Evolutionary conservation across 2,888 invertebrate species (phyloP), one percentile per base, ranked within the genome.

Genomic region (Thelaira solivaga): DNA sequence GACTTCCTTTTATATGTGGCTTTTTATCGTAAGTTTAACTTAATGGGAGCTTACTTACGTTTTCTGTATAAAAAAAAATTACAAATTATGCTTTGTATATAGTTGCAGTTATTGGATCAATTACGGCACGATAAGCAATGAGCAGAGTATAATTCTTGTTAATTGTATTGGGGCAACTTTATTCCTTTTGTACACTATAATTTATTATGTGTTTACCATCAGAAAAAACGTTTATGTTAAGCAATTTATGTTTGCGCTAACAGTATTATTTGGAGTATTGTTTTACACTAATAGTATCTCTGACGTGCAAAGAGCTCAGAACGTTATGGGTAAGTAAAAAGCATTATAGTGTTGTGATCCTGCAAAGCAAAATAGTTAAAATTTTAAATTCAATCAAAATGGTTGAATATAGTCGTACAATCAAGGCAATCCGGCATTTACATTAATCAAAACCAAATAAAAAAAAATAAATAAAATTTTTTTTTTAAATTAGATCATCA

Each of bases 21-120:
- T 92, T 93, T 84, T 86, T 95, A 84, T 94, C 95, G 92, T 94
- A 90, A 91, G 92, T 91, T 55, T 39, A 13, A n/a, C n/a, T n/a
- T n/a, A n/a, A n/a, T n/a, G n/a, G n/a, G n/a, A n/a, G n/a, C n/a
- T n/a, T n/a, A n/a, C n/a, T n/a, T n/a, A n/a, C n/a, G n/a, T n/a
- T n/a, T n/a, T n/a, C n/a, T n/a, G n/a, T n/a, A n/a, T n/a, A n/a
- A n/a, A n/a, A 13, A 39, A 6, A 39, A 1, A 13, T 31, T 2
- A 3, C 8, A 51, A 43, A 34, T 24, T 29, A 22, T 29, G n/a
- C 61, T 45, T 13, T 51, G 80, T 61, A 82, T 81, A 73, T 90
- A 95, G 95, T 80, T 93, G 93, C 84, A 92, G 92, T 82, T 89
- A 96, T 69, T 96, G 96, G 96, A 88, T 96, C 31, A 90, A 93